Base-by-base conservation (phyloP, 2,888 invertebrate genomes). In the Lithophane socia region DNA sequence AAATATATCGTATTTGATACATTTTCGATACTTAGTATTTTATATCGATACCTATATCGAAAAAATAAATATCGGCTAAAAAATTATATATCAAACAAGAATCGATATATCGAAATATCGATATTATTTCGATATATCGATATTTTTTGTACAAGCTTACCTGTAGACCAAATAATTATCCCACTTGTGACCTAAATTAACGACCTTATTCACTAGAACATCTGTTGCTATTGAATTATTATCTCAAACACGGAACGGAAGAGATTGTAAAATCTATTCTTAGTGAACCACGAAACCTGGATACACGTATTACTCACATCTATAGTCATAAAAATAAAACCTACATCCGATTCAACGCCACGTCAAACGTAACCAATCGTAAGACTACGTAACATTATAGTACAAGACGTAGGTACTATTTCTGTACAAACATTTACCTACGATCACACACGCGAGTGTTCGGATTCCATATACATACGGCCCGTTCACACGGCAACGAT, bases 351-450 rank as follows among this genome's bases (percentile, higher is more conserved):
- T 73, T 77, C 18, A 54, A 71, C 58, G n/a, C 69, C 37, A 60
- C 75, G 82, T 70, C 70, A n/a, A 80, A 56, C 60, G 71, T 72
- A 74, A 79, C 21, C 16, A 49, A 72, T 85, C 68, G 85, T 85
- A 85, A 85, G 56, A 61, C 72, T 65, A 77, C 85, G 76, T 77
- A 70, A 77, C 69, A 37, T 70, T 70, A 69, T 61, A 69, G 63
- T 85, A 75, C 13, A 81, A 85, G 74, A 84, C 81, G 81, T 82
- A 37, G 21, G 29, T 74, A 82, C 82, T 82, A 82, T 82, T 82
- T 82, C 58, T 64, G 82, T 74, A 64, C 80, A 65, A 70, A 66
- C 72, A 70, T 83, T 82, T 85, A n/a, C 77, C 66, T 44, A 73
- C 67, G 66, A 85, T 67, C 77, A 60, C 44, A 75, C 52, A 60